These are phyloP conservation scores for Mythimna pallens DNA, from an alignment of 2,888 invertebrate genomes.

Conservation along the genomic window DNA sequence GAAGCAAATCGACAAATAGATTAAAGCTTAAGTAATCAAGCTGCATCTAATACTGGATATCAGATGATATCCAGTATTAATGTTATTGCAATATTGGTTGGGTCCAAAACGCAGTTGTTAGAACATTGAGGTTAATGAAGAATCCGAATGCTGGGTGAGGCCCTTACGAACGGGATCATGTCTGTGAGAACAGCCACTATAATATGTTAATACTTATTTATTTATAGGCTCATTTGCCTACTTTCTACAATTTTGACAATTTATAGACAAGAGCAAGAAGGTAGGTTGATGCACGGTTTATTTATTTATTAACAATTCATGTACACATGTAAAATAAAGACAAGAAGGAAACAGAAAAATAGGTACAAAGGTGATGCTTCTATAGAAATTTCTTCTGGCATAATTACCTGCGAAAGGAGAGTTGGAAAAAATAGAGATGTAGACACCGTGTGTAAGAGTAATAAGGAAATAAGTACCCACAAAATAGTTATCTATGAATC, in stretches of 20 bases:
- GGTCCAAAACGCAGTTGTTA: slow-evolving; percentile 58
- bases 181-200: slow-evolving; percentile 44
- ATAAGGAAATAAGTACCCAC: too few species aligned
- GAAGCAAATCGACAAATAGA: slow-evolving; percentile 1
- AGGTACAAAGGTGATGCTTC: too few species aligned
- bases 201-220: slow-evolving; percentile 33
- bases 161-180: slow-evolving; percentile 58
- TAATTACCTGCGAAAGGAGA: too few species aligned
- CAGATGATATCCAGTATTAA: slow-evolving; percentile 48
- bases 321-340: too few species aligned
- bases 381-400: too few species aligned
- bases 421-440: too few species aligned
- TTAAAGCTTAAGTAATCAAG: slow-evolving; percentile 38
- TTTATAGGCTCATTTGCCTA: slow-evolving; percentile 41
- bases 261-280: slow-evolving; percentile 3
- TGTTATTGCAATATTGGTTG: slow-evolving; percentile 66
- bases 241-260: slow-evolving; percentile 45
- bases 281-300: neutral
- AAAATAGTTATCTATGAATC: too few species aligned
- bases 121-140: slow-evolving; percentile 70
- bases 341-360: too few species aligned
- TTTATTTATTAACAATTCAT: too few species aligned
- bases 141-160: slow-evolving; percentile 65
- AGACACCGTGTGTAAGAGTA: too few species aligned
- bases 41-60: slow-evolving; percentile 37